Evolutionary conservation across 2,797 vertebrate species (phyloP), one percentile per base, ranked within the genome.

Genomic region (Macropodus opercularis): DNA sequence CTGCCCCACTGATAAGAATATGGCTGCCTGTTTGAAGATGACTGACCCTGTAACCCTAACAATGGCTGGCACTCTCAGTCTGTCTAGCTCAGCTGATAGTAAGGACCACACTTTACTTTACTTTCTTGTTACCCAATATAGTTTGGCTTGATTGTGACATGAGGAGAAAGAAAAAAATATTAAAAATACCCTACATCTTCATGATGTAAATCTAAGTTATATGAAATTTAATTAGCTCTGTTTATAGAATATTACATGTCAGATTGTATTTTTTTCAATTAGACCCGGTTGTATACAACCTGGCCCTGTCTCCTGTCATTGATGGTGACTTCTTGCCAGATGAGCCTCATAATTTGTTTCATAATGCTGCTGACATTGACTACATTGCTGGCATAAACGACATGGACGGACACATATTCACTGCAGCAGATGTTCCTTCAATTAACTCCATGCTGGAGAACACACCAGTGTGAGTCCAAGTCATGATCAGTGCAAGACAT

Each of bases 381-480:
- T 96, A 95, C 83, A 49, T 98, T 0, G 90, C 75, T 0, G 96
- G 97, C 23, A 56, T 87, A 75, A 99, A 98, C 1, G 4, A 95
- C 89, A 98, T 98, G 95, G 97, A 98, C 0, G 96, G 94, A 10
- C 95, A 98, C 71, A 0, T 98, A 3, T 98, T 98, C 35, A 90
- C 92, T 0, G 80, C 73, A 0, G 0, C 95, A 0, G 96, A 98
- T 34, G 0, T 98, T 15, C 94, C 95, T 0, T 90, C 90, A 1
- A 10, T 99, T 54, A 94, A 97, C 78, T 42, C 70, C 32, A 74
- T 82, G 0, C 22, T 92, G 0, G 11, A 63, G 18, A 8, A 80
- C 5, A 87, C 96, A 32, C 41, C 89, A 0, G n/a, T 73, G 94
- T 99, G 80, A 84, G 93, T 80, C 42, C 6, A n/a, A 48, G 11